Evolutionary conservation across 2,888 invertebrate species (phyloP).

Genomic region (Stenchaetothrips biformis): DNA sequence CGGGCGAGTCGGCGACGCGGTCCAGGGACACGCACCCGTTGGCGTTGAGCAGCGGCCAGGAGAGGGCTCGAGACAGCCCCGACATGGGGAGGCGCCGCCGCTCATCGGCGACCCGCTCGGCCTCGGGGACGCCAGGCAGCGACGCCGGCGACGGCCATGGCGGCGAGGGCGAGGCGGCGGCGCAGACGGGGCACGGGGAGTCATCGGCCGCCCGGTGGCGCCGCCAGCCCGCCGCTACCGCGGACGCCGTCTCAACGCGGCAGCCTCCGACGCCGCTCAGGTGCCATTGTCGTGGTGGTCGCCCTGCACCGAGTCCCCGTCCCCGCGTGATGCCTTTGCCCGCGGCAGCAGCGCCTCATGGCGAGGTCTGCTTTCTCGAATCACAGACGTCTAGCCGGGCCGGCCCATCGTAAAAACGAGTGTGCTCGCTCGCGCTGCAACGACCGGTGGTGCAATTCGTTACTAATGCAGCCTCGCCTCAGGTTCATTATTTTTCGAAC

Average conservation of each 20-base stretch:
- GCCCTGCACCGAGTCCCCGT: not conserved
- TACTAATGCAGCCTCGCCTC: too few species aligned
- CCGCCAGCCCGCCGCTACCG: not conserved
- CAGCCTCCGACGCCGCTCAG: not conserved
- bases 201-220: not conserved
- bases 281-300: not conserved
- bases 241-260: not conserved
- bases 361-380: not conserved
- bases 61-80: not conserved
- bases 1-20: conserved; percentile 45
- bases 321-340: not conserved
- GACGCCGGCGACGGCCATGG: not conserved
- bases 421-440: too few species aligned
- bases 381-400: not conserved
- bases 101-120: not conserved
- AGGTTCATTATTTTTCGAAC: too few species aligned
- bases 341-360: not conserved
- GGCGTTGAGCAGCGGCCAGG: conserved; percentile 11
- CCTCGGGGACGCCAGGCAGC: not conserved
- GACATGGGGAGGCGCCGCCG: not conserved
- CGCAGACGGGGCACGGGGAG: too few species aligned
- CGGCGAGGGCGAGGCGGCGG: not conserved
- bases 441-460: too few species aligned
- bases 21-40: not conserved
- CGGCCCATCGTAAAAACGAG: too few species aligned